Evolutionary conservation across 2,888 invertebrate genomes (phyloP), one percentile per base, ranked within the genome.

Genomic region (Drosophila merina): DNA sequence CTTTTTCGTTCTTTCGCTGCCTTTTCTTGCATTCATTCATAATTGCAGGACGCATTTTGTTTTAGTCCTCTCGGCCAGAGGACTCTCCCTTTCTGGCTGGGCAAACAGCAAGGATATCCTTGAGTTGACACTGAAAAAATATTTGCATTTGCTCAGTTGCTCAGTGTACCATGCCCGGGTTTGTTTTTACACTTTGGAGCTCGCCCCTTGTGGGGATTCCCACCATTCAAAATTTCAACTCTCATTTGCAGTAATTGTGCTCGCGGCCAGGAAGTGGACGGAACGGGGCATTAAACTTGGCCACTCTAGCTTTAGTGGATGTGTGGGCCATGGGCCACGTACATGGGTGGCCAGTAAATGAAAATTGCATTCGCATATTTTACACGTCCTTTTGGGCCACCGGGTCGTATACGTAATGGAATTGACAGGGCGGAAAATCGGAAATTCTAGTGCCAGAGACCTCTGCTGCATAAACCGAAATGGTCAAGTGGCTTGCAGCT

Each of bases 51-150:
- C 84, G 78, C 88, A 77, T 74, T 72, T 81, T 73, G 68, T 77
- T 77, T 77, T 72, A 72, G 71, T 54, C 57, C 63, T 52, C 33
- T 63, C 25, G 40, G 30, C 63, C 44, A 44, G 20, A 28, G 28
- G 8, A 14, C 49, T 49, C 36, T 47, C 31, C 45, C 25, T 25
- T 14, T 62, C 44, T 51, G 58, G 50, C 67, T 62, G 66, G 56
- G 79, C 79, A 85, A 79, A 79, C 79, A 82, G 72, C 83, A 83
- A 76, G 84, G 88, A 88, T 78, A 88, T 88, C 84, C 84, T 88
- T 88, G 81, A 84, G 86, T 74, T 86, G 86, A 63, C 86, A 74
- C 74, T 83, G 84, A 77, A 77, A 73, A 88, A 86, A 86, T 79
- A 83, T 79, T 80, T 77, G 40, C 62, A 59, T 51, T 73, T 58